These are phyloP conservation scores for Toxotes jaculatrix DNA, from an alignment of 2,113 vertebrate species.

Conservation along the genomic window DNA sequence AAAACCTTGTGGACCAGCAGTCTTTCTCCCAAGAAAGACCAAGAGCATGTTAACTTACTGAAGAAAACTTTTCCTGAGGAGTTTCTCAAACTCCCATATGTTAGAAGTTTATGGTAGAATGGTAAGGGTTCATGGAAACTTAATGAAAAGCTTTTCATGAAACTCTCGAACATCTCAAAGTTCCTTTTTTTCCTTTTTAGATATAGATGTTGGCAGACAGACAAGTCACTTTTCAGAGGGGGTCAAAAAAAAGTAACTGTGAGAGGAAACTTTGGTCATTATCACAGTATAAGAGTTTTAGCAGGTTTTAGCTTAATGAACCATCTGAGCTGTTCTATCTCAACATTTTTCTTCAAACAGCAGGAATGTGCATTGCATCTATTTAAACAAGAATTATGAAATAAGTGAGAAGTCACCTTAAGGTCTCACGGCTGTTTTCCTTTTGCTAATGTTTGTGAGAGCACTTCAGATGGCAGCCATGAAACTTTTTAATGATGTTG, in stretches of 20 bases:
- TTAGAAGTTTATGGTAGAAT: neutral
- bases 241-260: slow-evolving; percentile 15
- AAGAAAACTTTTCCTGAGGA: neutral
- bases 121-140: slow-evolving; percentile 9
- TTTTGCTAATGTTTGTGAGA: slow-evolving; percentile 64
- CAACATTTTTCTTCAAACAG: slow-evolving; percentile 27
- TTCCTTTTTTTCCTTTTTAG: slow-evolving; percentile 6
- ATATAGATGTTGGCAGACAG: slow-evolving; percentile 13
- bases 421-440: slow-evolving; percentile 54
- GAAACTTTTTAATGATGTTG: slow-evolving; percentile 75
- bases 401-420: slow-evolving; percentile 53
- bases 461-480: slow-evolving; percentile 52
- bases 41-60: neutral
- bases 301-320: slow-evolving; percentile 48
- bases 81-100: neutral
- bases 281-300: slow-evolving; percentile 33
- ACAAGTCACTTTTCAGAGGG: slow-evolving; percentile 34
- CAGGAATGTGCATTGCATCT: slow-evolving; percentile 15
- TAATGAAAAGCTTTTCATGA: slow-evolving; percentile 38
- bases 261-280: slow-evolving; percentile 36
- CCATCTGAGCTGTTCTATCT: slow-evolving; percentile 8
- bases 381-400: slow-evolving; percentile 39
- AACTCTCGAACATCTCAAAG: neutral
- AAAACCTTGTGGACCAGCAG: neutral
- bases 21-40: neutral